A percentile compares a stretch with the other conserved stretches of the same genome.
These are phyloP conservation scores for Sebastes elongatus DNA, from an alignment of 2,797 vertebrate species.

Conservation along the genomic window DNA sequence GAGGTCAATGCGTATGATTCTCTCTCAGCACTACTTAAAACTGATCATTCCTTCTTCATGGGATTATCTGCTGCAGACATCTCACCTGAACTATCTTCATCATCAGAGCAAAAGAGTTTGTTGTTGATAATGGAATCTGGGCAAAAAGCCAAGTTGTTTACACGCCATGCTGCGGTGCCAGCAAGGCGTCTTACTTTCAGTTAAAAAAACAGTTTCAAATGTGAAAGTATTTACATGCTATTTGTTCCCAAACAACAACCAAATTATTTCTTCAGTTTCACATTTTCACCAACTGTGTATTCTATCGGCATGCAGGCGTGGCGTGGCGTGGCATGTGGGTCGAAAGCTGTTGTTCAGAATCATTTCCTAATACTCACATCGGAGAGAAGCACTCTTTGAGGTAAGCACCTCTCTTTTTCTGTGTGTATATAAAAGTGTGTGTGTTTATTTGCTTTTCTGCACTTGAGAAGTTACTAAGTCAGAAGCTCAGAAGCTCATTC, in stretches of 20 bases:
- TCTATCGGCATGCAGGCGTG: neutral
- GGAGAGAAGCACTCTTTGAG: neutral
- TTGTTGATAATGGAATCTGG: neutral
- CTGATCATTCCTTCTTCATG: neutral
- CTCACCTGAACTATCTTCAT: neutral
- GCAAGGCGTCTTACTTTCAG: neutral
- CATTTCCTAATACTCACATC: neutral
- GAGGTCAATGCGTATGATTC: neutral
- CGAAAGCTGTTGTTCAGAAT: neutral
- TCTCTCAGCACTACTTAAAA: neutral
- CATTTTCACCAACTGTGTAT: no score
- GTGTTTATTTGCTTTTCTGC: no score
- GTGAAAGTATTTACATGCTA: no score
- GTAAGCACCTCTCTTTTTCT: neutral
- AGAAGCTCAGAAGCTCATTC: neutral
- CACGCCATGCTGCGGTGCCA: neutral
- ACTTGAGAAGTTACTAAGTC: neutral
- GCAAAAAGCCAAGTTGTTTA: neutral
- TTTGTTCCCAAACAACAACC: neutral
- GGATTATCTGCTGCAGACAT: neutral
- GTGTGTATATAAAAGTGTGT: neutral
- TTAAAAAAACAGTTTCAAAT: neutral
- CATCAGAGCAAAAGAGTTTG: neutral
- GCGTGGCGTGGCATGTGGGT: no score
- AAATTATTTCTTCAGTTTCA: neutral